phyloP scores from a whole-genome alignment of 2,113 vertebrate species.

The Pantherophis guttatus region DNA sequence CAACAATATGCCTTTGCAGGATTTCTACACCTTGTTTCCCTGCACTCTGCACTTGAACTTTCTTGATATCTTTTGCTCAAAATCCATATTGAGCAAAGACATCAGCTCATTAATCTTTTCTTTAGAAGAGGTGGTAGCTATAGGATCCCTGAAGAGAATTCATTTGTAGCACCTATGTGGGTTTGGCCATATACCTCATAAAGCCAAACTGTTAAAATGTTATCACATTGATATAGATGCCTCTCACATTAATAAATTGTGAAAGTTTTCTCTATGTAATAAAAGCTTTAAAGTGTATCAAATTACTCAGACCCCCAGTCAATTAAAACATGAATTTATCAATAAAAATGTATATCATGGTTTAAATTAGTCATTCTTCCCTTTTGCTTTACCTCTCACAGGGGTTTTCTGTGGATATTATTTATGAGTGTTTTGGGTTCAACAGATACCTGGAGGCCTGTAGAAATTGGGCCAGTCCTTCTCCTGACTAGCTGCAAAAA shows the following conservation, averaged over 20 bases:
- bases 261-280: conserved; percentile 42
- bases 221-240: conserved; percentile 50
- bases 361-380: conserved; percentile 40
- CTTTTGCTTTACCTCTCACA: neutral
- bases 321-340: conserved; percentile 51
- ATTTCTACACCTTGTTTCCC: neutral
- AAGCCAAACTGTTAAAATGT: conserved; percentile 52
- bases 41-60: conserved; percentile 9
- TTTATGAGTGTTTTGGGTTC: neutral
- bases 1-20: neutral
- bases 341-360: conserved; percentile 23
- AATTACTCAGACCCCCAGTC: conserved; percentile 54
- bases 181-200: conserved; percentile 53
- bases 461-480: neutral
- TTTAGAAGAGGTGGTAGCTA: conserved; percentile 9
- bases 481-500: neutral
- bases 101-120: neutral
- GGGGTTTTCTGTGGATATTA: neutral
- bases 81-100: conserved; percentile 26
- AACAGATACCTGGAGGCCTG: neutral
- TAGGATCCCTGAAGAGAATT: conserved; percentile 54
- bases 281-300: conserved; percentile 50
- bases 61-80: neutral
- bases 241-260: conserved; percentile 56
- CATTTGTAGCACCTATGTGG: conserved; percentile 43